These are phyloP conservation scores for Chelmon rostratus DNA, from an alignment of 2,797 vertebrate genomes.

Conservation along the genomic window DNA sequence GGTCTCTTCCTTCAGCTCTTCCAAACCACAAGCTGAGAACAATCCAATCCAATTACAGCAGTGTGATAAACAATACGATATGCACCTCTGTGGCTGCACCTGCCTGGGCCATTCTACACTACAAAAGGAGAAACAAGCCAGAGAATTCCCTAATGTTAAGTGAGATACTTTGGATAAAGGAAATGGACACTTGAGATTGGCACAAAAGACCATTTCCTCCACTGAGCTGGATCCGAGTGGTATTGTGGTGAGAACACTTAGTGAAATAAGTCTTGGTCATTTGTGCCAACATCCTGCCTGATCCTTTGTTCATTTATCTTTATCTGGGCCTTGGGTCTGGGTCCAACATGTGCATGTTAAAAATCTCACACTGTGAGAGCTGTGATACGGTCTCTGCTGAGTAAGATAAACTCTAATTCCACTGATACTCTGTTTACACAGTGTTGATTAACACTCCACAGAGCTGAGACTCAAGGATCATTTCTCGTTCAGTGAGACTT, in stretches of 20 bases:
- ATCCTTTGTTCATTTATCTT: slow-evolving; percentile 41
- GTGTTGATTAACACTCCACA: slow-evolving; percentile 31
- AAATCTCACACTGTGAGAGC: slow-evolving; percentile 10
- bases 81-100: slow-evolving; percentile 39
- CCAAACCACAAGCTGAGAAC: slow-evolving; percentile 51
- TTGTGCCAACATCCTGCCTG: slow-evolving; percentile 20
- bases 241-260: slow-evolving; percentile 2
- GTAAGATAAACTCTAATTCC: slow-evolving; percentile 34
- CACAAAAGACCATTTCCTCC: slow-evolving; percentile 1
- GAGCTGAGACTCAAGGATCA: not conserved
- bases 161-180: not conserved
- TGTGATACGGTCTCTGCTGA: slow-evolving; percentile 31
- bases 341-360: slow-evolving; percentile 30
- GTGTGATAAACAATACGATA: slow-evolving; percentile 14
- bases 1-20: slow-evolving; percentile 1
- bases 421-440: slow-evolving; percentile 44
- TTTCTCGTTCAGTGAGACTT: slow-evolving; percentile 26
- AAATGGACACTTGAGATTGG: not conserved
- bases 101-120: slow-evolving; percentile 23
- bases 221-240: not conserved
- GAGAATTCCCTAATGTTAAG: slow-evolving; percentile 29
- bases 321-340: slow-evolving; percentile 1
- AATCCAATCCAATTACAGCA: slow-evolving; percentile 17
- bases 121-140: slow-evolving; percentile 3
- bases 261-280: not conserved